Base-by-base conservation (phyloP, 1,140 invertebrate genomes). In the Neodiprion lecontei region DNA sequence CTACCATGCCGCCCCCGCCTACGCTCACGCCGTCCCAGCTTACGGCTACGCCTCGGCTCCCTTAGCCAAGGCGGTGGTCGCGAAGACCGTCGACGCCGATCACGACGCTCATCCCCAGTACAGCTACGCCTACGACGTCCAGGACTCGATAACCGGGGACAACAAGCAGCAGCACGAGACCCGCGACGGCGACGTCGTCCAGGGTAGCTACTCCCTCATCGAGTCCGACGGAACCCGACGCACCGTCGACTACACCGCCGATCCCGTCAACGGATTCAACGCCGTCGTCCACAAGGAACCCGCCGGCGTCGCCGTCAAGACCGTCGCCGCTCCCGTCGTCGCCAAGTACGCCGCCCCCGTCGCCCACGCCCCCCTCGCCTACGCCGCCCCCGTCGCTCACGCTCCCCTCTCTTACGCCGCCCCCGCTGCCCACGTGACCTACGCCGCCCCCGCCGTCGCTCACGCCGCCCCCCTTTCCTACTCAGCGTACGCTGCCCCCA, bases 121-220 rank as follows among this genome's bases (percentile, higher is more conserved):
- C 72, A 88, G 81, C 67, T 89, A 86, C 68, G 77, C 86, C 0
- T 88, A 89, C 67, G 85, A 87, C 72, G 87, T 89, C 0, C 82
- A 85, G 17, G 88, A 89, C 50, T 75, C 83, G 0, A 12, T 82
- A 5, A 93, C 92, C 67, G 92, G 92, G 8, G 92, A 93, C 78
- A 86, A 91, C 0, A 93, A 93, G 81, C 89, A 89, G 48, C 92
- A 92, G 69, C 91, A 91, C 83, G 92, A 93, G 83, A 87, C 89
- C n/a, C 89, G 92, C 72, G 88, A 91, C 79, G 90, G 91, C 77
- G 90, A 91, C 76, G 89, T 88, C 76, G 91, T 93, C 4, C 90
- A 90, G 66, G 92, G 92, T 67, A 91, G 92, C 82, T 94, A 93
- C 85, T 90, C 90, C 73, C 88, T 93, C 14, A 89, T 93, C 23